phyloP scores from a whole-genome alignment of 2,113 vertebrate species.

The Leucopsar rothschildi region DNA sequence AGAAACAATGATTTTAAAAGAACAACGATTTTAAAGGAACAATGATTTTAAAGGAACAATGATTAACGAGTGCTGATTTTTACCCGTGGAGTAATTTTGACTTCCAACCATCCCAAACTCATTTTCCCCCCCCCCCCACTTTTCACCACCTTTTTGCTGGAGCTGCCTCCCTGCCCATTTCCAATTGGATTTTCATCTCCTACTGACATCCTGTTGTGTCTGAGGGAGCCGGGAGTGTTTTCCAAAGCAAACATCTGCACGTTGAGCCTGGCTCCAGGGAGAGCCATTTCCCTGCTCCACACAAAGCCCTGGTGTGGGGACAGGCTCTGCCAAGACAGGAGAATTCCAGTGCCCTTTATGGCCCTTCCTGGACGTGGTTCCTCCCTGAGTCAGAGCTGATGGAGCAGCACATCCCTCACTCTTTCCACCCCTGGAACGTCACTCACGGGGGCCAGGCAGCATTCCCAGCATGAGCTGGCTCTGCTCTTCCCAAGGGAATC shows the following conservation, averaged over 20 bases:
- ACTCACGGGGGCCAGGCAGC: neutral
- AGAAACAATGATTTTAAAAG: no score
- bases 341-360: slow-evolving; percentile 17
- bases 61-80: rapidly evolving
- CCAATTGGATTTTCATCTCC: neutral
- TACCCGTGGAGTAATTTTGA: neutral
- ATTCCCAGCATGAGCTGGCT: neutral
- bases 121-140: neutral
- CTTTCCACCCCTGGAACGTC: neutral
- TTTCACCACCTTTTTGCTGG: slow-evolving; percentile 33
- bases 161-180: neutral
- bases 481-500: neutral
- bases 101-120: neutral
- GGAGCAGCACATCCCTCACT: neutral
- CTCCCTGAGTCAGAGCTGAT: slow-evolving; percentile 63
- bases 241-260: slow-evolving; percentile 64
- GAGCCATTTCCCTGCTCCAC: slow-evolving; percentile 25
- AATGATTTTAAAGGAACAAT: neutral
- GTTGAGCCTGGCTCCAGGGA: neutral
- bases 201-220: slow-evolving; percentile 70
- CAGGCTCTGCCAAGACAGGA: neutral
- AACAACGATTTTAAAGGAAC: neutral
- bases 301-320: neutral
- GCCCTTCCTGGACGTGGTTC: slow-evolving; percentile 54
- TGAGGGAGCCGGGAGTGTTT: slow-evolving; percentile 13